phyloP scores from a whole-genome alignment of 2,113 vertebrate genomes.

The Anas platyrhynchos region DNA sequence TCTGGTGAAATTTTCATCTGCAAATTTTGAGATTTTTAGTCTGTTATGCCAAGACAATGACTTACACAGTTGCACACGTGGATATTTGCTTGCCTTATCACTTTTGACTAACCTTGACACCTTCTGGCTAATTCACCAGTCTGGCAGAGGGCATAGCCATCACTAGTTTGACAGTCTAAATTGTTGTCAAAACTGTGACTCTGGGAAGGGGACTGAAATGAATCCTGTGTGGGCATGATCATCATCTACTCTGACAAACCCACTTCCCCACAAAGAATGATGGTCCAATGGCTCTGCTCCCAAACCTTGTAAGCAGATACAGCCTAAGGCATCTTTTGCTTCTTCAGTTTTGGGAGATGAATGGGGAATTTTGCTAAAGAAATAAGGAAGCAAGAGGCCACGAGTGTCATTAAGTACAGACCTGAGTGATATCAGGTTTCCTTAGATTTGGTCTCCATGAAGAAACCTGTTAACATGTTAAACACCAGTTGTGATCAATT shows the following conservation, averaged over 20 bases:
- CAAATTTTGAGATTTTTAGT: neutral
- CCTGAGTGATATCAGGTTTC: neutral
- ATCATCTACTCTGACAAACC: neutral
- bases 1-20: neutral
- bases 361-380: neutral
- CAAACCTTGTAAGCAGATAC: neutral
- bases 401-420: neutral
- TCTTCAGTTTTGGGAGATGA: neutral
- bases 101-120: neutral
- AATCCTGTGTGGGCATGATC: neutral
- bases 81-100: neutral
- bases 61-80: neutral
- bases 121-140: neutral
- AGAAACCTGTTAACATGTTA: neutral
- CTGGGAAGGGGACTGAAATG: neutral
- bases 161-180: neutral
- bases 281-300: neutral
- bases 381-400: neutral
- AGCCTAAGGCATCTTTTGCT: neutral
- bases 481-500: neutral
- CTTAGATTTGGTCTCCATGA: neutral
- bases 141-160: neutral
- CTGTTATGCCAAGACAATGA: neutral
- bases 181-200: neutral
- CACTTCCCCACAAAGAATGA: fast-evolving